phyloP scores from a whole-genome alignment of 2,113 vertebrate genomes.

The Saguinus midas region DNA sequence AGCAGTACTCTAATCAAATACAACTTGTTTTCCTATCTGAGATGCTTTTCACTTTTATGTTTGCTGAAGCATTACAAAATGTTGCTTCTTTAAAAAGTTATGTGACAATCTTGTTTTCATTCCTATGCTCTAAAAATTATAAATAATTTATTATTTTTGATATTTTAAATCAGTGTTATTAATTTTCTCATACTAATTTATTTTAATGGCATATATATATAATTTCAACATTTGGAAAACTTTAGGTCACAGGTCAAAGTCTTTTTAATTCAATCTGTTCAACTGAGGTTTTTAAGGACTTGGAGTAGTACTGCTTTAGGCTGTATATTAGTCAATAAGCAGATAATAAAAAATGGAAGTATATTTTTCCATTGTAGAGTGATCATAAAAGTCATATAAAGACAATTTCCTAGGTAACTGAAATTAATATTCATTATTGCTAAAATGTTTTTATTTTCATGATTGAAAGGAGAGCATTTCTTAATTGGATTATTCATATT shows the following conservation, averaged over 20 bases:
- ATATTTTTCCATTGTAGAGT: not conserved
- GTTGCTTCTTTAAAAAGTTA: not conserved
- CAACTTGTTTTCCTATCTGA: not conserved
- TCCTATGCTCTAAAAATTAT: not conserved
- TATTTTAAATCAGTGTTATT: not conserved
- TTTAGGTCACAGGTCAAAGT: not conserved
- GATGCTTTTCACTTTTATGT: not conserved
- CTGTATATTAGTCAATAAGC: not conserved
- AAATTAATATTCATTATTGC: conserved; percentile 13
- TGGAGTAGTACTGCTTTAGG: not conserved
- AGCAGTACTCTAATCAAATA: not conserved
- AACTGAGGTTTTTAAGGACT: not conserved
- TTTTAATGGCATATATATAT: not conserved
- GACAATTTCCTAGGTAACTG: not conserved
- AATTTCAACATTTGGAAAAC: conserved; percentile 3
- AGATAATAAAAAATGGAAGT: not conserved
- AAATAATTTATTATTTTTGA: not conserved
- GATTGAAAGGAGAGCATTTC: not conserved
- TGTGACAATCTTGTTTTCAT: not conserved
- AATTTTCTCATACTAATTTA: not conserved
- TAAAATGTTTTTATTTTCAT: conserved; percentile 33
- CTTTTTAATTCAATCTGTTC: conserved; percentile 39
- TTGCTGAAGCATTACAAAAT: not conserved
- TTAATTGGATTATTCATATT: not conserved
- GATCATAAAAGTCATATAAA: not conserved